A percentile compares a stretch with the other conserved stretches of the same genome.
Evolutionary conservation across 2,113 vertebrate species (phyloP).

Genomic region (Gambusia affinis): DNA sequence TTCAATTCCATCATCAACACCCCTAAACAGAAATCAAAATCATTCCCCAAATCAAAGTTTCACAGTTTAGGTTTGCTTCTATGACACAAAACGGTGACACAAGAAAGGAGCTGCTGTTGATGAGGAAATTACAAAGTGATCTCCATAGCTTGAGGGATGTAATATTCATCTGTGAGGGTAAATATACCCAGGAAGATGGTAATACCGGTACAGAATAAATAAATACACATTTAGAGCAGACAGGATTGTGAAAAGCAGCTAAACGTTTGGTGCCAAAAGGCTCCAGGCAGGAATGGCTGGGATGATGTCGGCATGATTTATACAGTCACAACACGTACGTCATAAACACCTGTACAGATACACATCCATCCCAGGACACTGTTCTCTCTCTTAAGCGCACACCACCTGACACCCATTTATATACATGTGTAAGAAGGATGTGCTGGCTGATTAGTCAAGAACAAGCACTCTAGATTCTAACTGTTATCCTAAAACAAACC

Average conservation of each 20-base stretch:
- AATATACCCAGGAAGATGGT: conserved; percentile 58
- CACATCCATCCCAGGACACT: conserved; percentile 6
- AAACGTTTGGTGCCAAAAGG: conserved; percentile 46
- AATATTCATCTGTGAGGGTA: conserved; percentile 53
- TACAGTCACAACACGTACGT: conserved; percentile 62
- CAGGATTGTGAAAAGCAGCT: conserved; percentile 57
- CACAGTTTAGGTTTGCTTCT: background rate
- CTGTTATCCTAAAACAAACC: conserved; percentile 28
- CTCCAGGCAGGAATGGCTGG: conserved; percentile 61
- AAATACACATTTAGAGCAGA: conserved; percentile 62
- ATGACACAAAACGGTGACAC: background rate
- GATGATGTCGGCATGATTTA: conserved; percentile 63
- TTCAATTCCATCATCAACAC: conserved; percentile 68
- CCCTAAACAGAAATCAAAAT: conserved; percentile 15
- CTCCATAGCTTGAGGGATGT: conserved; percentile 60
- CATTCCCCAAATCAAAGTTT: background rate
- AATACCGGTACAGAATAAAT: conserved; percentile 52
- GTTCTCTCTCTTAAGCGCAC: background rate
- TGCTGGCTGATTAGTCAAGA: conserved; percentile 58
- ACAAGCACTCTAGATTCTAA: conserved; percentile 51
- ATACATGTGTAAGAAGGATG: conserved; percentile 41
- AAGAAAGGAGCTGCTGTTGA: conserved; percentile 44
- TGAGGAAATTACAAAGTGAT: conserved; percentile 69
- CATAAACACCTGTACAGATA: conserved; percentile 32
- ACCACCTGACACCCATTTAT: conserved; percentile 37